Evolutionary conservation across 2,797 vertebrate genomes (phyloP), one percentile per base, ranked within the genome.

Genomic region (Crax fasciolata): DNA sequence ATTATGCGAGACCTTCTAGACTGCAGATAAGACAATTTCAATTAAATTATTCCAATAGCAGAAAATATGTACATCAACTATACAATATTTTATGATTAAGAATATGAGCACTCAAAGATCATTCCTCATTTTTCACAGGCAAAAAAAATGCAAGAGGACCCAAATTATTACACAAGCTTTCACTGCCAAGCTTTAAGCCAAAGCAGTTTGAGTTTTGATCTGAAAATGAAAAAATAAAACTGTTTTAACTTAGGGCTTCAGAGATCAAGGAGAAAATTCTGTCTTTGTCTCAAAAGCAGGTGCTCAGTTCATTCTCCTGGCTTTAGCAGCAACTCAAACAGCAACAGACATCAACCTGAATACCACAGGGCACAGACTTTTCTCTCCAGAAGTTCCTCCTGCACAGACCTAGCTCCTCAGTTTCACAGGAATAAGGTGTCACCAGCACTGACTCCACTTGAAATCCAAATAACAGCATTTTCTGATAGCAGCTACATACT

Each of bases 1-100:
- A 74, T 44, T 89, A 94, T 95, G 84, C 49, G 32, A 62, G 30
- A 76, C 66, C 92, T 96, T 96, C 93, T 97, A 96, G 72, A 94
- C 54, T 55, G 90, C 96, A 95, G 95, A 88, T 88, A 58, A 82
- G 84, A 49, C 52, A 52, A 49, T 89, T 90, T 49, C 48, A 71
- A 15, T 51, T 68, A 25, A 68, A 41, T 54, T 32, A 41, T 46
- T 76, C 25, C 21, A 54, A 0, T 38, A 73, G 51, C 59, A 87
- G 35, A 41, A 68, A 13, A 51, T 8, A 38, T 1, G 9, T 24
- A 18, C 41, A 20, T 48, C 23, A 70, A 39, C 46, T 11, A 48
- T 14, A 16, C 2, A 7, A 5, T 30, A 38, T 70, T 73, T 63
- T 27, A 20, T 20, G 14, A 68, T 7, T 46, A 12, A 30, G 17